Percentiles rank a stretch among this genome's conserved stretches.
These are phyloP conservation scores for Prionace glauca DNA, from an alignment of 2,797 vertebrate genomes.

Conservation along the genomic window DNA sequence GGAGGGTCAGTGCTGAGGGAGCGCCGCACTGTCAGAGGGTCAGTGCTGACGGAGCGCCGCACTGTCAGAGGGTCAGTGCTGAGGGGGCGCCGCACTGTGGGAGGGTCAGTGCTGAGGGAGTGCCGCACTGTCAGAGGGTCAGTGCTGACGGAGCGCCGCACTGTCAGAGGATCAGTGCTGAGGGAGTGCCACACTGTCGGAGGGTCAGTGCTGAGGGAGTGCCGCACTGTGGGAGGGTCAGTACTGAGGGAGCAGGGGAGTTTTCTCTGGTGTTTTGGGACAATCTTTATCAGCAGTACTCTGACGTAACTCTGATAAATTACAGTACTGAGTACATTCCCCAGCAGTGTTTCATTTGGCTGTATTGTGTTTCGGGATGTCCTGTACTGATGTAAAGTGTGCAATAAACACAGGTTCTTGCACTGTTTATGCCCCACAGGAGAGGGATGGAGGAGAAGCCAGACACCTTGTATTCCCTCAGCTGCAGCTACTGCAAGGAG, in stretches of 20 bases:
- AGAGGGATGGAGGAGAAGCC: slow-evolving; percentile 14
- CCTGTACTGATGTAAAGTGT: not conserved
- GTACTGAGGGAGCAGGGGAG: not conserved
- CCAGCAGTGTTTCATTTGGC: not conserved
- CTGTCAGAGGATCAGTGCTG: not conserved
- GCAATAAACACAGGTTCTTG: not conserved
- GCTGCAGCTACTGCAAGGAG: not conserved
- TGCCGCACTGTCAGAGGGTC: not conserved
- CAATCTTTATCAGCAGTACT: not conserved
- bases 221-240: too few species aligned
- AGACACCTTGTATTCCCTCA: not conserved
- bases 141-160: not conserved
- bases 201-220: too few species aligned
- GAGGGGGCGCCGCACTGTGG: not conserved
- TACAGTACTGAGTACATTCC: not conserved
- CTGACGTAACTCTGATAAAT: not conserved
- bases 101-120: not conserved
- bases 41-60: not conserved
- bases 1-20: not conserved
- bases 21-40: not conserved
- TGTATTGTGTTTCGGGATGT: not conserved
- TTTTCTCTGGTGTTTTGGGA: not conserved
- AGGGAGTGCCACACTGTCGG: too few species aligned
- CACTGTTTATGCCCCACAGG: not conserved
- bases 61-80: not conserved